Conservation (phyloP, 2,888 invertebrate genomes). For the Tetrapedia diversipes region DNA sequence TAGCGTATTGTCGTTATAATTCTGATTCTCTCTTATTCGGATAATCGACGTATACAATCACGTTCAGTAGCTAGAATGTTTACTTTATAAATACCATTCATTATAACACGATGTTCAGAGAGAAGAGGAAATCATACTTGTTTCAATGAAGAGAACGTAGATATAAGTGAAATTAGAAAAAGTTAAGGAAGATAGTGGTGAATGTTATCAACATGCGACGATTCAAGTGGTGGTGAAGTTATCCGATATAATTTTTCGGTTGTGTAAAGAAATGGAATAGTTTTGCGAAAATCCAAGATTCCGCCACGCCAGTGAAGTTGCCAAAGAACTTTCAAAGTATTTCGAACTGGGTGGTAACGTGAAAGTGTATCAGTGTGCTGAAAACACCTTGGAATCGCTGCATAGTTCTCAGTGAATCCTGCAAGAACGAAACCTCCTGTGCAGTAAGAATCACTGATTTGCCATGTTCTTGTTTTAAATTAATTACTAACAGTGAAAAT, state of each 20-base stretch:
- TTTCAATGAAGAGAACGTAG: not conserved
- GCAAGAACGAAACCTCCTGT: not conserved
- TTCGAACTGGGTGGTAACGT: slow-evolving; percentile 20
- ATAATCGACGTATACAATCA: no score
- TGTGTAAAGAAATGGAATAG: slow-evolving; percentile 37
- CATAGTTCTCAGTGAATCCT: not conserved
- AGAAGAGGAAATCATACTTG: not conserved
- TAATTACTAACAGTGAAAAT: not conserved
- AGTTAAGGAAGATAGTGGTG: not conserved
- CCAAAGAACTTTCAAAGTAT: slow-evolving; percentile 42
- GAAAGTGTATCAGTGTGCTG: slow-evolving; percentile 27
- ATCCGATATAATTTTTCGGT: slow-evolving; percentile 15
- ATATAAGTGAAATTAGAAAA: not conserved
- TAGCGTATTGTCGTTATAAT: no score
- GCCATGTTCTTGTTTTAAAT: not conserved
- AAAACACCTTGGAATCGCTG: slow-evolving; percentile 22
- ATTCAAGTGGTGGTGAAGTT: slow-evolving; percentile 9
- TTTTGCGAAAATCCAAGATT: slow-evolving; percentile 27
- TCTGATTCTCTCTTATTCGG: no score
- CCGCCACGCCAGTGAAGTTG: slow-evolving; percentile 21
- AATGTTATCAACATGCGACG: not conserved
- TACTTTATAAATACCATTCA: no score
- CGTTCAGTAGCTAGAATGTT: no score
- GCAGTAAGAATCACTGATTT: slow-evolving; percentile 4
- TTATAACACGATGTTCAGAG: not conserved